These are phyloP conservation scores for Craniophora ligustri DNA, from an alignment of 2,888 invertebrate genomes.

Conservation along the genomic window DNA sequence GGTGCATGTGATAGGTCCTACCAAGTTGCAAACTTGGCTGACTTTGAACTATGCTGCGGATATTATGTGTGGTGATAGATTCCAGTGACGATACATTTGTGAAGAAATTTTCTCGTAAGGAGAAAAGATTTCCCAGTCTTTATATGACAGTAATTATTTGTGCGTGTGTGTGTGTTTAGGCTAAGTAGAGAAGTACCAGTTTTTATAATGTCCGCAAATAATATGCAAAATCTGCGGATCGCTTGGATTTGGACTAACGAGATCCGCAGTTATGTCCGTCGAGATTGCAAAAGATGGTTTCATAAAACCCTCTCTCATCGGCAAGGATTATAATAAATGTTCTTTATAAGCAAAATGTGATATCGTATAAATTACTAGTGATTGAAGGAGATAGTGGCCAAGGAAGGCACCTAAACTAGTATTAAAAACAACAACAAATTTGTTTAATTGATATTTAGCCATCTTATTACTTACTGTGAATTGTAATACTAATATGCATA, in stretches of 20 bases:
- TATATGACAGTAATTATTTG: slow-evolving; percentile 36
- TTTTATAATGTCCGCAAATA: slow-evolving; percentile 1
- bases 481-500: too few species aligned
- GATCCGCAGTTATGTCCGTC: too few species aligned
- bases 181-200: slow-evolving; percentile 8
- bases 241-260: too few species aligned
- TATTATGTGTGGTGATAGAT: background rate
- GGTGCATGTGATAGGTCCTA: slow-evolving; percentile 91
- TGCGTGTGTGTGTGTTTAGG: slow-evolving; percentile 2
- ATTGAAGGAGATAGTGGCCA: slow-evolving; percentile 21
- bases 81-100: background rate
- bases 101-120: background rate
- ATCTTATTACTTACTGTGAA: too few species aligned
- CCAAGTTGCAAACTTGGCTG: slow-evolving; percentile 1
- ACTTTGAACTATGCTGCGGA: background rate
- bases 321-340: slow-evolving; percentile 11
- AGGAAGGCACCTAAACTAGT: slow-evolving; percentile 3
- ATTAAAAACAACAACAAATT: background rate
- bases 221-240: background rate
- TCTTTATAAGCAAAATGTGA: slow-evolving; percentile 51
- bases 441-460: too few species aligned
- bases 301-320: background rate
- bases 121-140: background rate
- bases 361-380: slow-evolving; percentile 35
- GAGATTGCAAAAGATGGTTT: background rate